phyloP scores from a whole-genome alignment of 2,888 invertebrate species.

The Toxonevra muliebris region DNA sequence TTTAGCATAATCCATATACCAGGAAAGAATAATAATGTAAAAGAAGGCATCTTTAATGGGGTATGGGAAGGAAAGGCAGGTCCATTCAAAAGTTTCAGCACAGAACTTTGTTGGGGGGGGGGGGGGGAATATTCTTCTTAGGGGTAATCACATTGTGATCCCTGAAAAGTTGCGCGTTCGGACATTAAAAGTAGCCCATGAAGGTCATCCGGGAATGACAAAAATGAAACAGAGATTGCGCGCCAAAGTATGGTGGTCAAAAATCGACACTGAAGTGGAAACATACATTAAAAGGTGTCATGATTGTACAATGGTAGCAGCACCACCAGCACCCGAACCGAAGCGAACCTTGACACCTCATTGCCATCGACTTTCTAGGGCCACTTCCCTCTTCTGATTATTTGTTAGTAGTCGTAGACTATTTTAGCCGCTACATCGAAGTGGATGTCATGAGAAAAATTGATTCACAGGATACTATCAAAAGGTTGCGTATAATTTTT shows the following conservation, averaged over 20 bases:
- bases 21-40: too few relatives aligned
- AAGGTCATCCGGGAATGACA: conserved; percentile 4
- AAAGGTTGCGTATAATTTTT: conserved; percentile 42
- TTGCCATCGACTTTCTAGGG: conserved; percentile 47
- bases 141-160: conserved; percentile 7
- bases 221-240: conserved; percentile 5
- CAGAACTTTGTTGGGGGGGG: too few relatives aligned
- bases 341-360: conserved; percentile 31
- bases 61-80: too few relatives aligned
- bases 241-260: conserved; percentile 11
- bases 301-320: conserved; percentile 26
- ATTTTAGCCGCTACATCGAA: conserved; percentile 28
- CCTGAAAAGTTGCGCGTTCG: not conserved
- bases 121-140: too few relatives aligned
- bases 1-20: conserved; percentile 28
- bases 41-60: too few relatives aligned
- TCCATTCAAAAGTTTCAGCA: too few relatives aligned
- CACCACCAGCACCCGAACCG: conserved; percentile 41
- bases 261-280: not conserved
- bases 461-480: conserved; percentile 15
- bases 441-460: conserved; percentile 30
- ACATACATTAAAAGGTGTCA: conserved; percentile 23
- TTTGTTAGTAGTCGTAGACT: conserved; percentile 27
- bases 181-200: conserved; percentile 4
- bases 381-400: conserved; percentile 39